A percentile compares a stretch with the other conserved stretches of the same genome.
Evolutionary conservation across 2,888 invertebrate genomes (phyloP).

Genomic region (Tromatobia lineatoria): DNA sequence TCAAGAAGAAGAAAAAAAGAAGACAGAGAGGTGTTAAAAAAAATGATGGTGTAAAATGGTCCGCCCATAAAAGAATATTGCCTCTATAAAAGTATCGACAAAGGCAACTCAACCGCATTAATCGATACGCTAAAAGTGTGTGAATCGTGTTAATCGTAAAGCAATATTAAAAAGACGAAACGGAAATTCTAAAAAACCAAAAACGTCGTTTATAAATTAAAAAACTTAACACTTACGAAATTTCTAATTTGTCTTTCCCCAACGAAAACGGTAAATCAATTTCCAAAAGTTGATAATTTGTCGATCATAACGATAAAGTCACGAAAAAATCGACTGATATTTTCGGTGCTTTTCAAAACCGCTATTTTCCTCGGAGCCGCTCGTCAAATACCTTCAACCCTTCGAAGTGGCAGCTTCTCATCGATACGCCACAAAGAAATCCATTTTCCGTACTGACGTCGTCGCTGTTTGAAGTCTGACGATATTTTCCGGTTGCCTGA

Average conservation of each 20-base stretch:
- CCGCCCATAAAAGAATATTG: slow-evolving; percentile 38
- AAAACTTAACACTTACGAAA: not conserved
- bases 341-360: not conserved
- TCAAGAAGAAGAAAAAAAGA: not conserved
- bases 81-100: slow-evolving; percentile 38
- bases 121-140: not conserved
- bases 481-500: slow-evolving; percentile 9
- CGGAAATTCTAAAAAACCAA: slow-evolving; percentile 10
- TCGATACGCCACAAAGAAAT: slow-evolving; percentile 34
- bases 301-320: not conserved
- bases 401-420: slow-evolving; percentile 10
- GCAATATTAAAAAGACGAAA: slow-evolving; percentile 23
- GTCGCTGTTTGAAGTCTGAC: not conserved
- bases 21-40: not conserved
- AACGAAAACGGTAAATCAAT: slow-evolving; percentile 1
- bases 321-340: slow-evolving; percentile 7
- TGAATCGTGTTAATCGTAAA: slow-evolving; percentile 9
- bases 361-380: not conserved
- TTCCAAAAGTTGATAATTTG: not conserved
- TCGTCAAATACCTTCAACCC: slow-evolving; percentile 16
- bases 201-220: not conserved
- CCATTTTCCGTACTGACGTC: not conserved
- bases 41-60: not conserved
- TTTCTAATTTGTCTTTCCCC: not conserved
- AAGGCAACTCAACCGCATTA: not conserved